Base-by-base conservation (phyloP, 2,113 vertebrate genomes). In the Tachycineta bicolor region DNA sequence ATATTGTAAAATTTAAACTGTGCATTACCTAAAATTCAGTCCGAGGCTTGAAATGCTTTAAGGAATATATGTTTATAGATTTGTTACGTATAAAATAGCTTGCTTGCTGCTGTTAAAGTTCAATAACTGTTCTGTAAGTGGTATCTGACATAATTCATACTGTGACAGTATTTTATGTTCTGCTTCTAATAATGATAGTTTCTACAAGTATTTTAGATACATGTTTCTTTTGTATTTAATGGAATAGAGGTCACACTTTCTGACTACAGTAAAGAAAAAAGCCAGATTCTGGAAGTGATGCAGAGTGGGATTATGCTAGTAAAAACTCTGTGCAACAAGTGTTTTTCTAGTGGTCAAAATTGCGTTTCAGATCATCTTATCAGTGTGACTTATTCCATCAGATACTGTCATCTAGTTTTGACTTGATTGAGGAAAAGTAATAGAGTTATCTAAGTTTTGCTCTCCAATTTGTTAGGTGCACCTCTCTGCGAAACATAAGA, bases 401-500 rank as follows among this genome's bases (percentile, higher is more conserved):
- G 95, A 98, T 98, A 96, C 97, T 94, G 62, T 96, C 28, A 89
- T 77, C 37, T 95, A 91, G 63, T 56, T 64, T 21, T 96, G 47
- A 75, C 47, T 94, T 70, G 25, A 62, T 1, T 70, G 37, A 81
- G 41, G 5, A 62, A 65, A 34, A 29, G 67, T 41, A n/a, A 33
- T 44, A 46, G 52, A 60, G 1, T 83, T 60, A 84, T 4, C 28
- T 94, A 93, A 90, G 46, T 69, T 95, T 49, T 67, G 1, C 80
- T 97, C 58, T 99, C 71, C 97, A 89, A 98, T 82, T 98, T 92
- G 26, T 56, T 98, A 99, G 99, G 99, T 99, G 99, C 96, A 99
- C 99, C 53, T 99, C 99, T 97, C 98, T 99, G 70, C 98, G 99
- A 94, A 99, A 99, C 97, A 99, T 99, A 98, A 98, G 99, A 98